Conservation (phyloP, 92 coral and sea anemone species). For the Palythoa grandiflora region DNA sequence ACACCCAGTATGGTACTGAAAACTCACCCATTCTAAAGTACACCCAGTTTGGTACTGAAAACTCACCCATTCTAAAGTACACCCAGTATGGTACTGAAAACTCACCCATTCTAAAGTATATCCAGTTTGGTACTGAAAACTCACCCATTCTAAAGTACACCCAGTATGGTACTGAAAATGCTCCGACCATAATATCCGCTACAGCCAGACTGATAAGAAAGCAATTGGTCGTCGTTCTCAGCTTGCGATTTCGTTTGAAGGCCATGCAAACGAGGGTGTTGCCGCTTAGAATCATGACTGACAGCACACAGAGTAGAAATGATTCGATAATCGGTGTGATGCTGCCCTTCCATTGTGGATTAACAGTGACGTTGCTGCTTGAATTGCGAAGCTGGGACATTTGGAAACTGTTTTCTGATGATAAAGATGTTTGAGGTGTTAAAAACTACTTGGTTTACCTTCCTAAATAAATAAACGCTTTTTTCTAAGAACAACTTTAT, state of each 20-base stretch:
- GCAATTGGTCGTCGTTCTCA: conserved; percentile 90
- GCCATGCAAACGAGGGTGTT: conserved; percentile 90
- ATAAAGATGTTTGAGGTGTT: not conserved
- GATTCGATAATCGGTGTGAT: conserved; percentile 70
- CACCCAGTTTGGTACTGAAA: no score
- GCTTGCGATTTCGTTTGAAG: conserved; percentile 78
- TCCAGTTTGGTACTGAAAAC: not conserved
- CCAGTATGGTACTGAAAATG: conserved; percentile 86
- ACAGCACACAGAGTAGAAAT: conserved; percentile 61
- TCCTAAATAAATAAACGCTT: no score
- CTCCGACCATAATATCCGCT: conserved; percentile 90
- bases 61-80: no score
- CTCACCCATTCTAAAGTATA: no score
- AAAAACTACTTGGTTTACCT: not conserved
- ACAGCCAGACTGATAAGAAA: conserved; percentile 81
- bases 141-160: conserved; percentile 83
- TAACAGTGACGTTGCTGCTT: not conserved
- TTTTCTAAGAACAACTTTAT: no score
- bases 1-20: no score
- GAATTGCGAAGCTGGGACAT: conserved; percentile 24
- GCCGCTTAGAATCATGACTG: conserved; percentile 77
- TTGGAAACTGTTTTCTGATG: not conserved
- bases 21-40: no score
- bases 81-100: no score
- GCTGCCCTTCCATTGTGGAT: not conserved